A percentile compares a stretch with the other conserved stretches of the same genome.
Conservation (phyloP, 2,797 vertebrate genomes). For the Smutsia gigantea region DNA sequence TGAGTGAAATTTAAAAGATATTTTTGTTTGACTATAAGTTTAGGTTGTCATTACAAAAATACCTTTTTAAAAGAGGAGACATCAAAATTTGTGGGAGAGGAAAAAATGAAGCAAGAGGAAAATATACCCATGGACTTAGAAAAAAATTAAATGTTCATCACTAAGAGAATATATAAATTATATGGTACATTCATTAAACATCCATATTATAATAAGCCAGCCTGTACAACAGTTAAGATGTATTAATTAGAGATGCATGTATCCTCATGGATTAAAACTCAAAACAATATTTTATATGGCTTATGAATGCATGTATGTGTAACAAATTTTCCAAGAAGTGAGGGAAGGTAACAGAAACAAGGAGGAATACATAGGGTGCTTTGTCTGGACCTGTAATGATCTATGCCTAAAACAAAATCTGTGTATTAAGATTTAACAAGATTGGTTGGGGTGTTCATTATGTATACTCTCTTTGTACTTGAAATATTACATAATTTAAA, state of each 20-base stretch:
- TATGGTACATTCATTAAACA: not conserved
- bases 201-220: not conserved
- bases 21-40: not conserved
- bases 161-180: not conserved
- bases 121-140: not conserved
- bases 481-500: conserved; percentile 20
- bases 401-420: not conserved
- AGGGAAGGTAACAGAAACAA: not conserved
- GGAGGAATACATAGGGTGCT: not conserved
- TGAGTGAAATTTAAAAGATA: not conserved
- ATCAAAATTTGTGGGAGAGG: not conserved
- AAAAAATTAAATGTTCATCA: conserved; percentile 22
- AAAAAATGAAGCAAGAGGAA: conserved; percentile 8
- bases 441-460: not conserved
- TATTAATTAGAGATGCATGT: not conserved
- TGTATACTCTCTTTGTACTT: not conserved
- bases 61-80: not conserved
- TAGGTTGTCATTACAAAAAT: not conserved
- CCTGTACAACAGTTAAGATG: not conserved
- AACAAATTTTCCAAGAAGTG: not conserved
- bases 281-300: not conserved
- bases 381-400: not conserved
- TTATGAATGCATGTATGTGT: not conserved
- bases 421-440: not conserved
- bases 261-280: not conserved